These are phyloP conservation scores for Phthorimaea operculella DNA, from an alignment of 1,140 invertebrate species.

Conservation along the genomic window DNA sequence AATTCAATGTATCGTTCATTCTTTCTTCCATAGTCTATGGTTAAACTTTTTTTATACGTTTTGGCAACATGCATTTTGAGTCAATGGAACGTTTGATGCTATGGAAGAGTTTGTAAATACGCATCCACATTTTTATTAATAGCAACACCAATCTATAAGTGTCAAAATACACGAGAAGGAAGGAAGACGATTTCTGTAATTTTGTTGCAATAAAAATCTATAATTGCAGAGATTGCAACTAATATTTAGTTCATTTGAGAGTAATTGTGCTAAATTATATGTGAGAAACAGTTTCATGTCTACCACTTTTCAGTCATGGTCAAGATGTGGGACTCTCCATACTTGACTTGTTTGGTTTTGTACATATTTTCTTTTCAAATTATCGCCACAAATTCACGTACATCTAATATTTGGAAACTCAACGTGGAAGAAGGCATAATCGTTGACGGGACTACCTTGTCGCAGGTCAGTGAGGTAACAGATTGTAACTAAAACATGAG, in stretches of 20 bases:
- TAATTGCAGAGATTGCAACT: neutral
- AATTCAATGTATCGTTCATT: no score
- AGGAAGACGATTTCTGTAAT: slow-evolving; percentile 3
- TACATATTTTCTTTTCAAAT: slow-evolving; percentile 74
- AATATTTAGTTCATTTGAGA: neutral
- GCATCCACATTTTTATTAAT: neutral
- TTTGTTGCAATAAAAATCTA: slow-evolving; percentile 2
- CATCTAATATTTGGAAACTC: slow-evolving; percentile 79
- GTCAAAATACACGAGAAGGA: slow-evolving; percentile 15
- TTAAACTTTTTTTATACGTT: no score
- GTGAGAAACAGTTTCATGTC: slow-evolving; percentile 44
- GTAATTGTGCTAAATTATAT: slow-evolving; percentile 8
- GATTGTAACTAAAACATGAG: slow-evolving; percentile 20
- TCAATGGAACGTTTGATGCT: no score
- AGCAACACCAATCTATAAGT: neutral
- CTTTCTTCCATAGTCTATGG: no score
- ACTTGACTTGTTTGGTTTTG: slow-evolving; percentile 66
- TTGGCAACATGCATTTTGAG: no score
- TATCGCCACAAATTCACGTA: slow-evolving; percentile 76
- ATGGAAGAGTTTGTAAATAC: no score
- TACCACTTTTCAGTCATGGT: slow-evolving; percentile 31
- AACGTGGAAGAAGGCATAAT: slow-evolving; percentile 76
- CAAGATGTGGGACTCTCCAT: slow-evolving; percentile 64
- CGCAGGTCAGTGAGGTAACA: slow-evolving; percentile 54
- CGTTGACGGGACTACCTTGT: slow-evolving; percentile 68